Base-by-base conservation (phyloP, 2,113 vertebrate genomes). In the Thamnaconus septentrionalis region DNA sequence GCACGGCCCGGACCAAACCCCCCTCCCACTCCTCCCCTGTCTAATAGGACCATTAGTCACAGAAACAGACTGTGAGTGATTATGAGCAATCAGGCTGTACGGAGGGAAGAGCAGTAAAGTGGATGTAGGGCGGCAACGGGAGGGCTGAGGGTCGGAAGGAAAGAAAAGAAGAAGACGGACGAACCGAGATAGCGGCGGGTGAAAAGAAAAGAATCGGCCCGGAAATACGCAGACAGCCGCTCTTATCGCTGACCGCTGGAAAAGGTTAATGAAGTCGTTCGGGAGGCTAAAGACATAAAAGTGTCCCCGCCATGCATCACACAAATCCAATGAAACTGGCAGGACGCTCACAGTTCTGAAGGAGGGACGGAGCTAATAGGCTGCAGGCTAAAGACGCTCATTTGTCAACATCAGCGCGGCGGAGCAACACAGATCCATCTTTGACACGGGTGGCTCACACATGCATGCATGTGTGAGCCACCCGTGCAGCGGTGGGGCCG, bases 21-120 rank as follows among this genome's bases (percentile, higher is more conserved):
- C 18, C 18, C 18, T 1, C 18, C 18, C 18, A 31, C 18, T 31
- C 18, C n/a, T n/a, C 74, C 70, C 69, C 54, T 7, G 66, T 69
- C 71, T 82, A 82, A 87, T 78, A 60, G 79, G 71, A 52, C 77
- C 52, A 84, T 88, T 87, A 87, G 71, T 85, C 85, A 79, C 68
- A 71, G 72, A 68, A 80, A 71, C 78, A 71, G 80, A 76, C 80
- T 74, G 75, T 61, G 79, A 81, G 79, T 72, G 74, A 87, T 81
- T 81, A 84, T 59, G 76, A 79, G 64, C 71, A 80, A 85, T 87
- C 77, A 80, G 64, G 62, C 72, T 49, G 54, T 8, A 55, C 64
- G 55, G 53, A 63, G 56, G 56, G 44, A 60, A 60, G 70, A 78
- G 59, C 73, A 73, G 66, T 56, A 41, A 72, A 67, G 73, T 64